Base-by-base conservation (phyloP, 1,140 invertebrate species). In the Penaeus indicus region DNA sequence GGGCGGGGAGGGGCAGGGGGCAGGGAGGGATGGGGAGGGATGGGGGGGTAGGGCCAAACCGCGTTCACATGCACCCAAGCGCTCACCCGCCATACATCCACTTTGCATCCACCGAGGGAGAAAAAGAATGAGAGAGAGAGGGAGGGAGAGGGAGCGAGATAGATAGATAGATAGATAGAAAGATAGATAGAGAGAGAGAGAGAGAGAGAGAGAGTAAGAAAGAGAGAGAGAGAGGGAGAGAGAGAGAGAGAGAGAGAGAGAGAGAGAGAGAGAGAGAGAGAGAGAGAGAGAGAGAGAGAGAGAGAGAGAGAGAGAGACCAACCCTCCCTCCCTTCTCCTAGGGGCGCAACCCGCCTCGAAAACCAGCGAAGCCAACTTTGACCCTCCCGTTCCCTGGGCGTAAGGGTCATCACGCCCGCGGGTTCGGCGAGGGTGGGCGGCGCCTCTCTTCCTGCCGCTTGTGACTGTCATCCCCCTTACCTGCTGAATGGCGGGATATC, bases 401-500 rank as follows among this genome's bases (percentile, higher is more conserved):
- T 47, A 11, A 54, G 38, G 25, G 13, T 7, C 64, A 67, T 27
- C n/a, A 11, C 10, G 60, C 13, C 21, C 13, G 22, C 47, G 21
- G 21, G 25, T 18, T 16, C 72, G 69, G n/a, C 22, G 75, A 72
- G 0, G 21, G n/a, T 78, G 63, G 64, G 84, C 21, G 22, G 19
- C 21, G n/a, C 38, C 25, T 0, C 19, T 22, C 47, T n/a, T 11
- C 19, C 67, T 21, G 54, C 27, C 63, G 42, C 38, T 60, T 75
- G 10, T 18, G 61, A 60, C 86, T 83, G 86, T 77, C 86, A 63
- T 83, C 86, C 72, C 85, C 38, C 32, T 21, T 42, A 80, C 85
- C 79, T 60, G 62, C 77, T 63, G 63, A 22, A 78, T 61, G 16
- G 62, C 72, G 80, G 80, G 81, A 85, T 83, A 77, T 88, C 86